Evolutionary conservation across 2,113 vertebrate genomes (phyloP), one percentile per base, ranked within the genome.

Genomic region (Nannospalax galili): DNA sequence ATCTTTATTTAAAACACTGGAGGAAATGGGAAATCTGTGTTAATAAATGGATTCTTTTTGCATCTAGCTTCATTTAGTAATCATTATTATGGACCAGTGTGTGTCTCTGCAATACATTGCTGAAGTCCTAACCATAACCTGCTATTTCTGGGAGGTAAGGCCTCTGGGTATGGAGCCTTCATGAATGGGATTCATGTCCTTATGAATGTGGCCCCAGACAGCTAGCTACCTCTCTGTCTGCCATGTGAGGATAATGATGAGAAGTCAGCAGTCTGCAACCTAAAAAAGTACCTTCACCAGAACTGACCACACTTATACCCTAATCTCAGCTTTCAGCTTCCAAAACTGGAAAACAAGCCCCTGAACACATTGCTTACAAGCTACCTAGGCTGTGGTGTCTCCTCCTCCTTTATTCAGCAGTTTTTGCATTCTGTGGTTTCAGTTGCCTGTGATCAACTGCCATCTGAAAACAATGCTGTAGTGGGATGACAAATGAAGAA

Each of bases 1-100:
- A 73, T 90, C 92, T 93, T 89, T 56, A 72, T 78, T 84, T 90
- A n/a, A 90, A 82, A 74, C 11, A 87, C 4, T 56, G 82, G n/a
- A 4, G 20, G 24, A 86, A 92, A 52, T 60, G 32, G 52, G n/a
- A 89, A 81, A 85, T 84, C 60, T 32, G 62, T 65, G 78, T 86
- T 56, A 75, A 9, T 88, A 24, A 65, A 40, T 74, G 52, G 70
- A 72, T 92, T 93, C 35, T 22, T 70, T 86, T 93, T 87, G 40
- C 28, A 86, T 82, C 62, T 64, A n/a, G 17, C 5, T 95, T 93
- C 11, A 64, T 37, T 77, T 82, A 48, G 78, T 89, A 94, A 70
- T 9, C 1, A 28, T 78, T 93, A 16, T 75, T 67, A 16, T 45
- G 84, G 32, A 78, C 56, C 80, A 52, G 72, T 62, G 19, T 32